A percentile compares a stretch with the other conserved stretches of the same genome.
Conservation (phyloP, 2,797 vertebrate species). For the Hyperoplus lanceolatus region DNA sequence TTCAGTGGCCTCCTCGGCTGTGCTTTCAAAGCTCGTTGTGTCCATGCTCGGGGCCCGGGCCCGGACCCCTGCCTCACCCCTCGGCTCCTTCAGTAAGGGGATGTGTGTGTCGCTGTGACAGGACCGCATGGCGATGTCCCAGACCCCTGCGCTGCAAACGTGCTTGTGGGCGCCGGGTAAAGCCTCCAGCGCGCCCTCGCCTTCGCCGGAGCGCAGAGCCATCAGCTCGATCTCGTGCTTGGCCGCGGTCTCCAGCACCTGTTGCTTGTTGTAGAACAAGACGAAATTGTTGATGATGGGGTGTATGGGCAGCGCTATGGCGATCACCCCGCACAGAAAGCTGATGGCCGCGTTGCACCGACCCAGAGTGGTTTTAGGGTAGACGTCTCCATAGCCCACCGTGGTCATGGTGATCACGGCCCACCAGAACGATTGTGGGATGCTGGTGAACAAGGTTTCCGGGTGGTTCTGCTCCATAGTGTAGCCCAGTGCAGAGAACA, state of each 20-base stretch:
- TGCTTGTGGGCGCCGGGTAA: slow-evolving; percentile 38
- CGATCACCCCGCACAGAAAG: slow-evolving; percentile 97
- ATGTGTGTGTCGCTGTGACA: slow-evolving; percentile 91
- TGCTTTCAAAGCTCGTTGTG: slow-evolving; percentile 71
- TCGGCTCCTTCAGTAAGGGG: slow-evolving; percentile 88
- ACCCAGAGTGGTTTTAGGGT: slow-evolving; percentile 96
- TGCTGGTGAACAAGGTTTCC: slow-evolving; percentile 97
- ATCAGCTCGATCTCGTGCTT: slow-evolving; percentile 96
- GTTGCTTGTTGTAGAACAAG: slow-evolving; percentile 97
- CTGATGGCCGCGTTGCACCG: slow-evolving; percentile 97
- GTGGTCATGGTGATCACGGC: slow-evolving; percentile 99
- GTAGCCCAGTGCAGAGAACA: slow-evolving; percentile 97
- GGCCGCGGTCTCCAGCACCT: slow-evolving; percentile 95
- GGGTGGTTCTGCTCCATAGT: slow-evolving; percentile 98
- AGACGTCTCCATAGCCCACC: slow-evolving; percentile 97
- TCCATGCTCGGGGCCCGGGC: slow-evolving; percentile 85
- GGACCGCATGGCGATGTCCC: slow-evolving; percentile 64
- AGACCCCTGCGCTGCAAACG: slow-evolving; percentile 53
- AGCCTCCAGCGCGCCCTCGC: slow-evolving; percentile 62
- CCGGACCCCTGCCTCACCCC: slow-evolving; percentile 83
- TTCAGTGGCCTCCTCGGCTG: slow-evolving; percentile 62
- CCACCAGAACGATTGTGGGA: slow-evolving; percentile 99
- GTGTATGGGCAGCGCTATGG: slow-evolving; percentile 97
- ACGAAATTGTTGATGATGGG: slow-evolving; percentile 99
- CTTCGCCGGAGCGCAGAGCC: slow-evolving; percentile 88